Percentiles rank a stretch among this genome's conserved stretches.
phyloP scores from a whole-genome alignment of 2,797 vertebrate genomes.

The Microhierax caerulescens region DNA sequence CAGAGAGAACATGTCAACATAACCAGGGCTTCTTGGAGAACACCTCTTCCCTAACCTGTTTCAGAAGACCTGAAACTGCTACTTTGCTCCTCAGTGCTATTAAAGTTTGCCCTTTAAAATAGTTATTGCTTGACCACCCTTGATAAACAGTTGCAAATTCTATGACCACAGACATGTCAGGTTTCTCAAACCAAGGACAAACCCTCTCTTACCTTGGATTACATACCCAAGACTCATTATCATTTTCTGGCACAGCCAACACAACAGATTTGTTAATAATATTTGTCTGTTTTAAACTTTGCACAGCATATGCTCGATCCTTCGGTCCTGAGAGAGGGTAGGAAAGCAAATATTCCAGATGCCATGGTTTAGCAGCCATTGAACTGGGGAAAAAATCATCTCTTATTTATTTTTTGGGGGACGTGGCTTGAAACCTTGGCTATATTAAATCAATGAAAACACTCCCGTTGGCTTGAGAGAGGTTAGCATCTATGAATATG shows the following conservation, averaged over 20 bases:
- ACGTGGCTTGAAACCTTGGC: not conserved
- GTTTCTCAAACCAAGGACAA: not conserved
- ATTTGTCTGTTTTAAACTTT: not conserved
- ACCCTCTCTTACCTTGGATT: not conserved
- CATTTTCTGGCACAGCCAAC: not conserved
- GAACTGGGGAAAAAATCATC: not conserved
- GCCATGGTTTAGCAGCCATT: not conserved
- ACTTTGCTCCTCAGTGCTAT: not conserved
- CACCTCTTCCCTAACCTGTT: not conserved
- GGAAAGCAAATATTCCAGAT: not conserved
- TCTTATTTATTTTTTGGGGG: not conserved
- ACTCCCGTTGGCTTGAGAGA: not conserved
- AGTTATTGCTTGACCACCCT: not conserved
- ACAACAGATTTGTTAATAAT: not conserved
- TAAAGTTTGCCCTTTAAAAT: not conserved
- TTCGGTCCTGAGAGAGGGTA: not conserved
- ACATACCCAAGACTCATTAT: not conserved
- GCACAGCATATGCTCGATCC: not conserved
- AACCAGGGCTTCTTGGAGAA: not conserved
- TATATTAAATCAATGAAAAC: conserved; percentile 12
- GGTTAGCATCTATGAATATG: not conserved
- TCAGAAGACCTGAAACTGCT: not conserved
- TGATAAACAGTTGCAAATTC: not conserved
- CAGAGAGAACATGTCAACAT: not conserved
- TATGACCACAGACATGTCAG: not conserved